A percentile compares a stretch with the other conserved stretches of the same genome.
phyloP scores from a whole-genome alignment of 2,888 invertebrate genomes.

The Scaptomyza caliginosa region DNA sequence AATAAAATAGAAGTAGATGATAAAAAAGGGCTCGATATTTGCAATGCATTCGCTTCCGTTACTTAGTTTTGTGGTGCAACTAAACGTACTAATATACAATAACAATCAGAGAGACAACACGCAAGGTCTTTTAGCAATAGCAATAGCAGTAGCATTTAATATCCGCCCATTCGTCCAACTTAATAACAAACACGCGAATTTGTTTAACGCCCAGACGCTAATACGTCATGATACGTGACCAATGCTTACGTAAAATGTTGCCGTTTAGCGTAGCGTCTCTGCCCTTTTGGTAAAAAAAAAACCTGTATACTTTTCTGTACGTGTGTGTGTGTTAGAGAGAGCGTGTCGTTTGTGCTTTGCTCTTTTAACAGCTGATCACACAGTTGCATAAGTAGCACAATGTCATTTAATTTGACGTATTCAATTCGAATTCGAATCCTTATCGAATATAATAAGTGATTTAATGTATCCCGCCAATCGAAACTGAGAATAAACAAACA shows the following conservation, averaged over 20 bases:
- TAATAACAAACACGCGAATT: slow-evolving; percentile 72
- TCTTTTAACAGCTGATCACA: slow-evolving; percentile 45
- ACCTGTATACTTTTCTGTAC: background rate
- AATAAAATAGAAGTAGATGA: slow-evolving; percentile 11
- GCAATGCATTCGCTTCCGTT: slow-evolving; percentile 28
- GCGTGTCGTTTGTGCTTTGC: slow-evolving; percentile 2
- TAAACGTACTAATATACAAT: background rate
- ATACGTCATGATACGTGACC: slow-evolving; percentile 68
- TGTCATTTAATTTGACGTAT: slow-evolving; percentile 10
- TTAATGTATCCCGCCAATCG: background rate
- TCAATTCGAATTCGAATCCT: slow-evolving; percentile 5
- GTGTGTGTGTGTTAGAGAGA: background rate
- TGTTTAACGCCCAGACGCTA: slow-evolving; percentile 69
- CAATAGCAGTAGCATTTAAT: slow-evolving; percentile 12
- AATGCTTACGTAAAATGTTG: slow-evolving; percentile 60
- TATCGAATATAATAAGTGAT: background rate
- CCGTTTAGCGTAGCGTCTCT: slow-evolving; percentile 15
- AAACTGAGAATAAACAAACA: background rate
- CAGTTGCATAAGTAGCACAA: slow-evolving; percentile 21
- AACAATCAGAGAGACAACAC: slow-evolving; percentile 9
- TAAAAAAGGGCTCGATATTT: slow-evolving; percentile 36
- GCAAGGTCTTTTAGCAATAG: slow-evolving; percentile 34
- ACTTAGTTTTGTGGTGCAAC: slow-evolving; percentile 2
- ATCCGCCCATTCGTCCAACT: slow-evolving; percentile 17
- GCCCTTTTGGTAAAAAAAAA: slow-evolving; percentile 35